phyloP scores from a whole-genome alignment of 2,888 invertebrate genomes.

The Anaspis maculata region DNA sequence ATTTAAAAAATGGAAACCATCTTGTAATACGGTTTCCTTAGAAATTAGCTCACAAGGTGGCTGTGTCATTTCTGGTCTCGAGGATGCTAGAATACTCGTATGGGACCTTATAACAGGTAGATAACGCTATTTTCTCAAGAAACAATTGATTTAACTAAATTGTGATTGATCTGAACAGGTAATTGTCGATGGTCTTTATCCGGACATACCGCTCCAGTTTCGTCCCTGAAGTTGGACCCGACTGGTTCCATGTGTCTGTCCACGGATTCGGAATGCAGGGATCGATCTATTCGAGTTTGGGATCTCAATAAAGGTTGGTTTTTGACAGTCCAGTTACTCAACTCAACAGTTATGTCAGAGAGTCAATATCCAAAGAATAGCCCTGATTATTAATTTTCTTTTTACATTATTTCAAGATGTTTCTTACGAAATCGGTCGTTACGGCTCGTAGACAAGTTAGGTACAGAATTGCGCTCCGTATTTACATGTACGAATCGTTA shows the following conservation, averaged over 20 bases:
- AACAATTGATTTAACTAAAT: conserved; percentile 1
- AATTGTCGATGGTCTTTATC: conserved; percentile 69
- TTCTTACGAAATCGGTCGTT: too few relatives aligned
- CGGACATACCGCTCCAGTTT: conserved; percentile 73
- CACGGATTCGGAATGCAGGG: conserved; percentile 61
- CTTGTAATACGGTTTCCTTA: conserved; percentile 72
- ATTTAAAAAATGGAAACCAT: conserved; percentile 88
- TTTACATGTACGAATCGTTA: too few relatives aligned
- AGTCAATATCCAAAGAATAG: conserved; percentile 1
- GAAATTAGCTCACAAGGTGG: conserved; percentile 77
- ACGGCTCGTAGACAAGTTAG: too few relatives aligned
- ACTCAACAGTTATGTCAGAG: neutral
- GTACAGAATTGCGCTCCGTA: too few relatives aligned
- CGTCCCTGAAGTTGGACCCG: conserved; percentile 63
- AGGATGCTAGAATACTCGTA: conserved; percentile 72
- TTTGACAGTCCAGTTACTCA: too few relatives aligned
- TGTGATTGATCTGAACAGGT: too few relatives aligned
- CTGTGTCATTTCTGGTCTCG: conserved; percentile 75
- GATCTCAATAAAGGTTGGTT: conserved; percentile 74
- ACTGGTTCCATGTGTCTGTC: conserved; percentile 67
- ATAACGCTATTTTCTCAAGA: conserved; percentile 1
- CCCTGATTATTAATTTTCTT: too few relatives aligned
- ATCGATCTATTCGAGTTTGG: conserved; percentile 73
- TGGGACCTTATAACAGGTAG: conserved; percentile 79
- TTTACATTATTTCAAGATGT: too few relatives aligned